Base-by-base conservation (phyloP, 2,888 invertebrate species). In the Syrista parreyssii region DNA sequence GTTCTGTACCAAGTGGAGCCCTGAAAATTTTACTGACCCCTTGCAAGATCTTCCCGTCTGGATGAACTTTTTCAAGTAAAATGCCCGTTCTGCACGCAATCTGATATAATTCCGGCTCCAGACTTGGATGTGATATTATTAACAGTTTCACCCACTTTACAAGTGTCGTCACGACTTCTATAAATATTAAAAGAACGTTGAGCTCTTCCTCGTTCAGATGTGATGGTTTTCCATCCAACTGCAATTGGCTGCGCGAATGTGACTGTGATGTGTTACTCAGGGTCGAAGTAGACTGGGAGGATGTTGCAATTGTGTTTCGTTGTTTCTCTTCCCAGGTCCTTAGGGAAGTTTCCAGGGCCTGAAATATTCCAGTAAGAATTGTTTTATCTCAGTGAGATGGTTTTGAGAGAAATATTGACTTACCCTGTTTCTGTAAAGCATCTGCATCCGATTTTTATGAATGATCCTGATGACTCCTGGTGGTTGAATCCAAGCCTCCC, bases 401-500 rank as follows among this genome's bases (percentile, higher is more conserved):
- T 69, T n/a, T n/a, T 32, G 3, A 30, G 30, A 1, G 11, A 32
- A 2, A 35, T 68, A 69, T 33, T 32, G 12, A 68, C 91, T 90
- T 88, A 94, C 94, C 85, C 98, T 94, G 90, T 98, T 98, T 79
- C 98, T 93, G 89, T 97, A 97, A 34, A 99, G 93, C 97, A 99
- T 98, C 93, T 98, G 98, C 90, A 98, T 98, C 76, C 98, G 94
- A 92, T 99, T 99, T 92, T 99, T 99, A 92, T 99, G 99, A 84
- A 98, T 95, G 84, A 99, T 98, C 78, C 98, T 94, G 84, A 99
- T 98, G 90, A 98, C 97, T 68, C 99, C 99, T 0, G 99, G 98
- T 0, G 98, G 98, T 91, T 99, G 99, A 69, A 98, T 94, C 99
- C 99, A 99, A 1, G 99, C 98, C 92, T 99, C 99, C 0, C 99